Conservation (phyloP, 2,113 vertebrate genomes). For the Neolamprologus modestus region DNA sequence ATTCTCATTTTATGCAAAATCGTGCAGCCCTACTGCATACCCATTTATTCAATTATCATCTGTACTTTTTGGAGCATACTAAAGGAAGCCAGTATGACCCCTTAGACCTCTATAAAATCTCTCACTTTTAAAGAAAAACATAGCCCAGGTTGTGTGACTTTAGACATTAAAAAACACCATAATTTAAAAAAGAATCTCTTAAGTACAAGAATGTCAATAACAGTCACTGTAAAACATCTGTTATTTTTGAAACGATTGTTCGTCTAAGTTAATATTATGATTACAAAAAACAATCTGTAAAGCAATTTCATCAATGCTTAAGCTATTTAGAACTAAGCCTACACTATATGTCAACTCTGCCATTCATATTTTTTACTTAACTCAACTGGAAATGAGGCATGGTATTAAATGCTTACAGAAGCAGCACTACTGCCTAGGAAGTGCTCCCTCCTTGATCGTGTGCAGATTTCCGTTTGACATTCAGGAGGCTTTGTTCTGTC, state of each 20-base stretch:
- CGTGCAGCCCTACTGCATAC: too few relatives aligned
- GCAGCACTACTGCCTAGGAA: not conserved
- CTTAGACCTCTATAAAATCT: not conserved
- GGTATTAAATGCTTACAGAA: not conserved
- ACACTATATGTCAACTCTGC: not conserved
- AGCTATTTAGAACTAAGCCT: not conserved
- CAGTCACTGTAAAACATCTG: not conserved
- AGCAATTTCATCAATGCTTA: not conserved
- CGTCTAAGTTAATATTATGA: not conserved
- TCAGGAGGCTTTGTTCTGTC: not conserved
- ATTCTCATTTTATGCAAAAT: too few relatives aligned
- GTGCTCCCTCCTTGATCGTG: not conserved
- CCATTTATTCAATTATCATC: not conserved
- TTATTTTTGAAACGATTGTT: not conserved
- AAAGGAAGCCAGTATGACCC: not conserved
- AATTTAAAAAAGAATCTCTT: not conserved
- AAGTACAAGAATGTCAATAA: not conserved
- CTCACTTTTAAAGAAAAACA: not conserved
- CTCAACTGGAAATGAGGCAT: not conserved
- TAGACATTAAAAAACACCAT: not conserved
- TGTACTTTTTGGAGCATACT: not conserved
- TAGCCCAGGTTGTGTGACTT: not conserved
- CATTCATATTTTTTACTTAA: not conserved
- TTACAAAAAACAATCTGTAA: not conserved
- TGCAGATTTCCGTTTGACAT: not conserved